Percentiles rank a stretch among this genome's conserved stretches.
Evolutionary conservation across 2,797 vertebrate genomes (phyloP).

Genomic region (Neoniphon sammara): DNA sequence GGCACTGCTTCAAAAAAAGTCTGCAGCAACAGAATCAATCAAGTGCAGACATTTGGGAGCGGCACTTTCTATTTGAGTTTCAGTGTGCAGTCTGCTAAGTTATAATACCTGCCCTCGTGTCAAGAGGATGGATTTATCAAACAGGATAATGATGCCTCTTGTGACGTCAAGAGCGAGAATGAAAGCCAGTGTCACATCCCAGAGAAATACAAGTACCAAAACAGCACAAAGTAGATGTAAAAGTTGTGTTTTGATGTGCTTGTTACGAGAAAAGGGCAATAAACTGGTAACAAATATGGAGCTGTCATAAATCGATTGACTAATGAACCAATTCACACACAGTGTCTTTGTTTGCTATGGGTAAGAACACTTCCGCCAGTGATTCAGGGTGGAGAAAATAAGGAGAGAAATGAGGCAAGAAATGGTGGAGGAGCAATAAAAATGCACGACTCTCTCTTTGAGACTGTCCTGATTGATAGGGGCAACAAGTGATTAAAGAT

Average conservation of each 20-base stretch:
- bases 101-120: conserved; percentile 31
- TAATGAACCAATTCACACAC: conserved; percentile 17
- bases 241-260: conserved; percentile 32
- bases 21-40: conserved; percentile 39
- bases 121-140: conserved; percentile 39
- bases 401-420: neutral
- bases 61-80: conserved; percentile 33
- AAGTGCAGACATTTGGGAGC: conserved; percentile 19
- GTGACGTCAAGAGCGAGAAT: conserved; percentile 28
- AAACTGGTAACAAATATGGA: conserved; percentile 17
- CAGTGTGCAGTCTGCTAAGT: conserved; percentile 19
- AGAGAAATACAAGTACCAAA: conserved; percentile 25
- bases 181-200: conserved; percentile 5
- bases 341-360: neutral
- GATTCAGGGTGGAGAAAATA: neutral
- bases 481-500: too few relatives aligned
- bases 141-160: conserved; percentile 24
- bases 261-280: conserved; percentile 18
- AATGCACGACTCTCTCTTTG: too few relatives aligned
- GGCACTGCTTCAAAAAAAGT: conserved; percentile 29
- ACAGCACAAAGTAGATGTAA: conserved; percentile 19
- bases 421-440: neutral
- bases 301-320: conserved; percentile 13
- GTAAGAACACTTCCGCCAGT: conserved; percentile 9
- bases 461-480: too few relatives aligned